Evolutionary conservation across 2,113 vertebrate species (phyloP).

Genomic region (Brienomyrus longianalis): DNA sequence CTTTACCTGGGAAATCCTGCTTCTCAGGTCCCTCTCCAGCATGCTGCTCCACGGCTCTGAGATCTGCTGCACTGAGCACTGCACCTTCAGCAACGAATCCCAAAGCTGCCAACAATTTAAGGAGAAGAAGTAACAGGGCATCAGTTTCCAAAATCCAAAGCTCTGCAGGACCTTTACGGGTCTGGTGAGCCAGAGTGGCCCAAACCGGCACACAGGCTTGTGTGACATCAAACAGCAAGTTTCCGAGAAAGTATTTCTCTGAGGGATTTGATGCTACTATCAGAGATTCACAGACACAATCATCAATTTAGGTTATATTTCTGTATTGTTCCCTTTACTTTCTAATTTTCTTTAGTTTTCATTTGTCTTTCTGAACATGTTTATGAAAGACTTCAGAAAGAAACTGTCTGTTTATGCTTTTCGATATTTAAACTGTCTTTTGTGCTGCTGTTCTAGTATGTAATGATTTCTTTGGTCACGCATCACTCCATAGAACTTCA

Average conservation of each 20-base stretch:
- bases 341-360: background rate
- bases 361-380: background rate
- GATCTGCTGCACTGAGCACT: conserved; percentile 40
- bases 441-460: background rate
- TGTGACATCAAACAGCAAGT: background rate
- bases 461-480: too few species aligned
- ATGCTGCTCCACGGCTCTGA: conserved; percentile 38
- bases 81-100: conserved; percentile 46
- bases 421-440: too few species aligned
- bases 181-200: background rate
- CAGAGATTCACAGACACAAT: background rate
- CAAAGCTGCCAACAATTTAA: conserved; percentile 49
- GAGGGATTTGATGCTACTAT: background rate
- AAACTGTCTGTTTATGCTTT: too few species aligned
- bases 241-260: background rate
- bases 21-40: conserved; percentile 44
- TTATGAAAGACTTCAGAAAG: too few species aligned
- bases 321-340: background rate
- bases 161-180: background rate
- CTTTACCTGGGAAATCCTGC: conserved; percentile 50
- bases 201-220: background rate
- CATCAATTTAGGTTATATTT: background rate
- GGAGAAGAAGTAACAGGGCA: background rate
- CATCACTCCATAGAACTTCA: background rate
- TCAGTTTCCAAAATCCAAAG: background rate